Percentiles rank a stretch among this genome's conserved stretches.
Evolutionary conservation across 2,888 invertebrate genomes (phyloP).

Genomic region (Campopleginae sp.): DNA sequence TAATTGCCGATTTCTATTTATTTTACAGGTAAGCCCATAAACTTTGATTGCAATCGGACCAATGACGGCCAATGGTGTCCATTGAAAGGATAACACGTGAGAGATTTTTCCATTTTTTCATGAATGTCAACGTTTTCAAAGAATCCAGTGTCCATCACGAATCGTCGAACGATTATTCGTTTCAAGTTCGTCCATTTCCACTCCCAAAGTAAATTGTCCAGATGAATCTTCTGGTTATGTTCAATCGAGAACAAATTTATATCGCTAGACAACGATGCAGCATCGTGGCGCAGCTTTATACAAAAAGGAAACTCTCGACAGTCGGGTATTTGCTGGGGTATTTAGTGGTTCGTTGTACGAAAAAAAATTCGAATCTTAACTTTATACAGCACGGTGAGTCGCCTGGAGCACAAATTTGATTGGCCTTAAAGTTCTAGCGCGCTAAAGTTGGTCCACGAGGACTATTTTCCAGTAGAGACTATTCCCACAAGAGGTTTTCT

Average conservation of each 20-base stretch:
- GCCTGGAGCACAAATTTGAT: background rate
- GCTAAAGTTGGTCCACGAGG: background rate
- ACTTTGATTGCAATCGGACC: constrained; percentile 5
- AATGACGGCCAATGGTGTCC: background rate
- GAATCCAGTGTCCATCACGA: no score
- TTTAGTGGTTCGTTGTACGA: background rate
- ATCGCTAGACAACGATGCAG: background rate
- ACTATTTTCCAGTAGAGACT: background rate
- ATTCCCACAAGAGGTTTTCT: background rate
- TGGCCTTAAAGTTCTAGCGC: background rate
- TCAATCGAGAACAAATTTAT: background rate
- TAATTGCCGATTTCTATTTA: constrained; percentile 33
- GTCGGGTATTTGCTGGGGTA: background rate
- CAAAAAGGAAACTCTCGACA: background rate
- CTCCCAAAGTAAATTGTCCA: no score
- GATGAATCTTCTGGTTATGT: background rate
- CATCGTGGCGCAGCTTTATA: background rate
- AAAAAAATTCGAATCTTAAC: background rate
- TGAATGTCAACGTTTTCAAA: background rate
- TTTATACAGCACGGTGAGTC: background rate
- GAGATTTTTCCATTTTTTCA: constrained; percentile 10
- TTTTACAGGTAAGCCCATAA: constrained; percentile 48
- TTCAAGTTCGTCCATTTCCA: background rate
- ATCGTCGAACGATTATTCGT: background rate
- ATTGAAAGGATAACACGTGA: constrained; percentile 14